These are phyloP conservation scores for Solenopsis invicta DNA, from an alignment of 1,140 invertebrate genomes.

Conservation along the genomic window DNA sequence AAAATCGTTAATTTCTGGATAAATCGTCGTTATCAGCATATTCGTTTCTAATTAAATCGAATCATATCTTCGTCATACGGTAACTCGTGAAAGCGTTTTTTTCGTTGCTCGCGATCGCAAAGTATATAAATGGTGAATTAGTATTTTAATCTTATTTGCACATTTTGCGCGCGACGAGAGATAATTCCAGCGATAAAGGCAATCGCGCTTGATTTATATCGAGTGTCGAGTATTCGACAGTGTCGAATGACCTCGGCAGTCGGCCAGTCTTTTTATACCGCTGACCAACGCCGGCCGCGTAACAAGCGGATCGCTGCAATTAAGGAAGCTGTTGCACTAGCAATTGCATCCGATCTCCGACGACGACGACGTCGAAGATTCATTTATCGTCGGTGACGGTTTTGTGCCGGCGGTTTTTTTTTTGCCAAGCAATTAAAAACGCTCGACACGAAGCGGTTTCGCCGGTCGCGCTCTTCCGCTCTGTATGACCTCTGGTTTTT, in stretches of 20 bases:
- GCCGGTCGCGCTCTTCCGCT: background rate
- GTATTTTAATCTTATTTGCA: constrained; percentile 21
- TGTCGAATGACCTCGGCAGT: background rate
- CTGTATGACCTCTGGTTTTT: background rate
- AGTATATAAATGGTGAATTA: background rate
- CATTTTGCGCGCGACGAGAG: too few species aligned
- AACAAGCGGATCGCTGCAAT: constrained; percentile 28
- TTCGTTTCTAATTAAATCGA: background rate
- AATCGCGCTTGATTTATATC: constrained; percentile 25
- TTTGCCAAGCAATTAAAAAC: constrained; percentile 14
- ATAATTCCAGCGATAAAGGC: background rate
- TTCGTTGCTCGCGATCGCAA: background rate
- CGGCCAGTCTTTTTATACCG: background rate
- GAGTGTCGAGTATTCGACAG: background rate
- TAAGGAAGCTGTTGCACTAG: constrained; percentile 12
- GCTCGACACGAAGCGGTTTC: constrained; percentile 1
- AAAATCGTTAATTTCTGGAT: too few species aligned
- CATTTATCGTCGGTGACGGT: background rate
- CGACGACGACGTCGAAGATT: background rate
- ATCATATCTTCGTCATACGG: constrained; percentile 1
- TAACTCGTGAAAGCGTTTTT: background rate
- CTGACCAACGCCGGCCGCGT: background rate
- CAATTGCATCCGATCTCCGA: background rate
- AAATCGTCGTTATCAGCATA: background rate
- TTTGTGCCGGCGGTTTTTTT: background rate